These are phyloP conservation scores for Teleogryllus occipitalis DNA, from an alignment of 1,140 invertebrate species.

Conservation along the genomic window DNA sequence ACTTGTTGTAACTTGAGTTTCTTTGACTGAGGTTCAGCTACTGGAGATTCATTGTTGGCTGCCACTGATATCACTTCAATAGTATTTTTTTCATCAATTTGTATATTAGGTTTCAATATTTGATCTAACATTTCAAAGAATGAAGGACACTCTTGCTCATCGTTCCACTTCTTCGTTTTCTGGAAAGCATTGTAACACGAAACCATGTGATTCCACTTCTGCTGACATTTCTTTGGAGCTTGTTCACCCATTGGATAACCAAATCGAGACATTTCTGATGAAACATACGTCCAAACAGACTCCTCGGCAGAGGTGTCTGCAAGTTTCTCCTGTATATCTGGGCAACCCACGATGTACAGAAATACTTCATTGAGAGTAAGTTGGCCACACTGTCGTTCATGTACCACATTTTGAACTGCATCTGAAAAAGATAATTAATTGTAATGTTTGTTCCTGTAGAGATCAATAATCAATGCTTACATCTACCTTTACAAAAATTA, in stretches of 20 bases:
- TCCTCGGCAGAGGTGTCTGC: background rate
- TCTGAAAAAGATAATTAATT: too few relatives aligned
- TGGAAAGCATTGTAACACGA: background rate
- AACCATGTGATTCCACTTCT: background rate
- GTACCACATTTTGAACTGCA: too few relatives aligned
- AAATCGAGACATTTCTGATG: background rate
- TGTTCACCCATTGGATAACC: constrained; percentile 2
- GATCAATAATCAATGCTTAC: too few relatives aligned
- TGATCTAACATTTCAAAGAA: constrained; percentile 10
- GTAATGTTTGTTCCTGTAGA: too few relatives aligned
- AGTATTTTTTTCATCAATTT: background rate
- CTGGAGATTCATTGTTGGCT: background rate
- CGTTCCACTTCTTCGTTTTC: background rate
- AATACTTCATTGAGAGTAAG: background rate
- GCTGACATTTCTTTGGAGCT: background rate
- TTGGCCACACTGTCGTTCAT: background rate
- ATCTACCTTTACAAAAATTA: too few relatives aligned
- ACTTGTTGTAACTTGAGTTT: background rate
- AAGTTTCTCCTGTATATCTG: constrained; percentile 6
- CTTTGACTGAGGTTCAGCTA: background rate
- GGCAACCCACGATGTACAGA: background rate
- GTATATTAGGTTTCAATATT: background rate
- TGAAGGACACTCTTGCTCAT: background rate
- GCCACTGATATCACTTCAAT: background rate
- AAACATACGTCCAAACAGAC: background rate